Percentiles rank a stretch among this genome's conserved stretches.
Conservation (phyloP, 2,113 vertebrate species). For the Eulacestoma nigropectus region DNA sequence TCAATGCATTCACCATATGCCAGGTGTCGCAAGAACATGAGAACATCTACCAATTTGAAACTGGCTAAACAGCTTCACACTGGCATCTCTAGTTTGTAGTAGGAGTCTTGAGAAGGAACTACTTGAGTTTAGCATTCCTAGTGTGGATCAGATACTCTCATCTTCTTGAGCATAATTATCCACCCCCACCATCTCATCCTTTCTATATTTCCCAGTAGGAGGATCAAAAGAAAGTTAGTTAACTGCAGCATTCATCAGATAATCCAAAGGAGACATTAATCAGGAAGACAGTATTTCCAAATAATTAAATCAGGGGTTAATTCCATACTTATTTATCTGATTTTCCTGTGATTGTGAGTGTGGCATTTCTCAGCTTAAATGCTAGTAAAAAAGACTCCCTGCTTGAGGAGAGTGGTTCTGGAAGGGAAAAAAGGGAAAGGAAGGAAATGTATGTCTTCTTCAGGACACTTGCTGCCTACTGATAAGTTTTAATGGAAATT, state of each 20-base stretch:
- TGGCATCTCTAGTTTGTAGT: background rate
- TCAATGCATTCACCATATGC: constrained; percentile 55
- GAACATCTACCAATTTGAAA: constrained; percentile 19
- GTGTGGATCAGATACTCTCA: constrained; percentile 37
- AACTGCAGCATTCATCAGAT: constrained; percentile 34
- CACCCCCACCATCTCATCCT: background rate
- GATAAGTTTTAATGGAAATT: background rate
- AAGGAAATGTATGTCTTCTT: background rate
- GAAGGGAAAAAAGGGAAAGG: background rate
- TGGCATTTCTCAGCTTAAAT: background rate
- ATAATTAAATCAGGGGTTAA: constrained; percentile 3
- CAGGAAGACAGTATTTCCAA: constrained; percentile 17
- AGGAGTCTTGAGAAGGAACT: background rate
- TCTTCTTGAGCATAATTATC: constrained; percentile 39
- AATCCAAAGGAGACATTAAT: constrained; percentile 31
- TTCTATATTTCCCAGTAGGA: constrained; percentile 38
- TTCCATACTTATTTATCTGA: background rate
- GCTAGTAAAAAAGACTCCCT: background rate
- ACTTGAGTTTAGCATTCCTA: constrained; percentile 1
- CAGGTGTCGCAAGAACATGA: constrained; percentile 57
- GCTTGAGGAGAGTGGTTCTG: background rate
- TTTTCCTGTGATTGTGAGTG: background rate
- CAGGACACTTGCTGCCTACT: background rate
- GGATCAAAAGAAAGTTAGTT: constrained; percentile 55
- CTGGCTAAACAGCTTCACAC: constrained; percentile 36